phyloP scores from a whole-genome alignment of 2,113 vertebrate genomes.

The Takifugu bimaculatus region DNA sequence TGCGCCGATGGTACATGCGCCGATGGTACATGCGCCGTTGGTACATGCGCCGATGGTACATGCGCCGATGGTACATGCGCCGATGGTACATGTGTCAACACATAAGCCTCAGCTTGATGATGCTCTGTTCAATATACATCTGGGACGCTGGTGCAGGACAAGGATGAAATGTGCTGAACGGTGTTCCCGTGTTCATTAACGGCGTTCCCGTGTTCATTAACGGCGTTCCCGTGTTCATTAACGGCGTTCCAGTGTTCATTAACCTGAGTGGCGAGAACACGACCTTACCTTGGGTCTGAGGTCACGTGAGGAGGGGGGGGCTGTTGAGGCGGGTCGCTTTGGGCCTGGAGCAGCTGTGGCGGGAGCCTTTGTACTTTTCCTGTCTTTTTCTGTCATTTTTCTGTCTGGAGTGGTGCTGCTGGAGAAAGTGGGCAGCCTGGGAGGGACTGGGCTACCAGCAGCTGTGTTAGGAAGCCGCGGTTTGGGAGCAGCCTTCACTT shows the following conservation, averaged over 20 bases:
- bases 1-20: too few relatives aligned
- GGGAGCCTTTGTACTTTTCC: constrained; percentile 64
- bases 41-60: too few relatives aligned
- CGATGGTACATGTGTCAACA: too few relatives aligned
- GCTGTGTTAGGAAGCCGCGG: constrained; percentile 63
- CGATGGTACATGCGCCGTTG: too few relatives aligned
- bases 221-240: too few relatives aligned
- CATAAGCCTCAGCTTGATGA: background rate
- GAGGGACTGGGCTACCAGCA: constrained; percentile 51
- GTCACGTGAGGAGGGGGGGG: constrained; percentile 47
- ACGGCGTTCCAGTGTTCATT: too few relatives aligned
- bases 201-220: too few relatives aligned
- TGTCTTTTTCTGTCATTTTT: constrained; percentile 68
- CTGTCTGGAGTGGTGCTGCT: constrained; percentile 70
- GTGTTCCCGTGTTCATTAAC: too few relatives aligned
- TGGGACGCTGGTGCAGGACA: background rate
- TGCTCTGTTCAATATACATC: constrained; percentile 29
- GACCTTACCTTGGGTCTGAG: constrained; percentile 85
- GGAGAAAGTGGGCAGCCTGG: constrained; percentile 69
- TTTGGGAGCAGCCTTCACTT: constrained; percentile 73
- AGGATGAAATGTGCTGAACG: too few relatives aligned
- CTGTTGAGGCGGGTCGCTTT: constrained; percentile 58
- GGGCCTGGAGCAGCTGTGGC: constrained; percentile 54
- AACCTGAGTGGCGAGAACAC: too few relatives aligned
- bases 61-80: too few relatives aligned